Evolutionary conservation across 2,797 vertebrate genomes (phyloP).

Genomic region (Enteromius afrohamiltoni): DNA sequence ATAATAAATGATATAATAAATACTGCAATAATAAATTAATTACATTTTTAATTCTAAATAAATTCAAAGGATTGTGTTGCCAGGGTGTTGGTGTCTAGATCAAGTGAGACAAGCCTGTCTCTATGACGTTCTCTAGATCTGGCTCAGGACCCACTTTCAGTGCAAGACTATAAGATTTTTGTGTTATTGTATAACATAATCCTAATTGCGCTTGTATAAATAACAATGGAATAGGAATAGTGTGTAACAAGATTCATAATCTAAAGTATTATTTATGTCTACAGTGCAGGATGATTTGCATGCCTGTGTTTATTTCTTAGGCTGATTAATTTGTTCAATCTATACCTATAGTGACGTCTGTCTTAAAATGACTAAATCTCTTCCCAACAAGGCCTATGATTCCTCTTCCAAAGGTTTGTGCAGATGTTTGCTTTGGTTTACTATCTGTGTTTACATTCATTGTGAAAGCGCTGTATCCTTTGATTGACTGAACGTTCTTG

Average conservation of each 20-base stretch:
- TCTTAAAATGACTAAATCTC: conserved; percentile 10
- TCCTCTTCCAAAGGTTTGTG: conserved; percentile 29
- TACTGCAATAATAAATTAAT: background rate
- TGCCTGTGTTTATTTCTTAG: background rate
- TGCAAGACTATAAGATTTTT: background rate
- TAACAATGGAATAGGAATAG: background rate
- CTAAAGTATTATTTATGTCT: background rate
- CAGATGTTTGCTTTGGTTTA: conserved; percentile 17
- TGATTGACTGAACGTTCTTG: background rate
- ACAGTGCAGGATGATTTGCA: background rate
- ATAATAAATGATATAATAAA: too few relatives aligned
- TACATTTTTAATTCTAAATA: background rate
- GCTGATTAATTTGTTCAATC: background rate
- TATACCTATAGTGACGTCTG: background rate
- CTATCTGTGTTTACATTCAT: conserved; percentile 39
- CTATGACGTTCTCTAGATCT: background rate
- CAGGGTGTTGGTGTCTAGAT: background rate
- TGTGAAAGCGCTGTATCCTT: conserved; percentile 32
- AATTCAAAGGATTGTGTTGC: background rate
- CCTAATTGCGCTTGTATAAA: background rate
- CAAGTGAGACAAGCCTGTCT: background rate
- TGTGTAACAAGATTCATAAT: background rate
- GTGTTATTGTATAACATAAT: background rate
- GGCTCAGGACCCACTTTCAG: background rate
- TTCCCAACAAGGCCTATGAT: background rate